Evolutionary conservation across 2,888 invertebrate genomes (phyloP).

Genomic region (Choreutis nemorana): DNA sequence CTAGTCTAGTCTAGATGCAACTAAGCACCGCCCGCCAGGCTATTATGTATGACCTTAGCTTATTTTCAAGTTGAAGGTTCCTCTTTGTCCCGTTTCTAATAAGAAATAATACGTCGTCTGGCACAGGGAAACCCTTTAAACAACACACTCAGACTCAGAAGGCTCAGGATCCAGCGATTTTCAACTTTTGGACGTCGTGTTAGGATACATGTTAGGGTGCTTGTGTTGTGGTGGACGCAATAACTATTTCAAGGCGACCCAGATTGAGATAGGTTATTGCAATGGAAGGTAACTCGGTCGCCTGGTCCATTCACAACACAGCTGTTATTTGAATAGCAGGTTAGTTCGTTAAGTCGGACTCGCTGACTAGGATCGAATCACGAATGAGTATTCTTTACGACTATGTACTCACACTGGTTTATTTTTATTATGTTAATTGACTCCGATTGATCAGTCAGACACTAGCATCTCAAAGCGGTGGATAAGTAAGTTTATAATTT

Average conservation of each 20-base stretch:
- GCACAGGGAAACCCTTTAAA: constrained; percentile 34
- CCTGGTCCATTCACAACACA: constrained; percentile 39
- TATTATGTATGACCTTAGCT: constrained; percentile 52
- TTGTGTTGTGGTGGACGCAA: too few relatives aligned
- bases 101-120: constrained; percentile 35
- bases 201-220: too few relatives aligned
- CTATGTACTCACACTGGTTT: too few relatives aligned
- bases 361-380: too few relatives aligned
- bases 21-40: constrained; percentile 23
- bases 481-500: too few relatives aligned
- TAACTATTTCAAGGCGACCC: constrained; percentile 45
- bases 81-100: constrained; percentile 32
- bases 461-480: too few relatives aligned
- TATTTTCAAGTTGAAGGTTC: constrained; percentile 61
- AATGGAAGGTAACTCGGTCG: constrained; percentile 32
- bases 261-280: constrained; percentile 58
- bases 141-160: too few relatives aligned
- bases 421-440: too few relatives aligned
- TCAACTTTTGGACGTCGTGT: too few relatives aligned
- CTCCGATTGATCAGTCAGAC: too few relatives aligned
- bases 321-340: constrained; percentile 34
- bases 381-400: too few relatives aligned
- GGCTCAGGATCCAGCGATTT: too few relatives aligned
- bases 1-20: constrained; percentile 49
- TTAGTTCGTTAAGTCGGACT: constrained; percentile 14